Evolutionary conservation across 2,888 invertebrate species (phyloP).

Genomic region (Dryocosmus kuriphilus): DNA sequence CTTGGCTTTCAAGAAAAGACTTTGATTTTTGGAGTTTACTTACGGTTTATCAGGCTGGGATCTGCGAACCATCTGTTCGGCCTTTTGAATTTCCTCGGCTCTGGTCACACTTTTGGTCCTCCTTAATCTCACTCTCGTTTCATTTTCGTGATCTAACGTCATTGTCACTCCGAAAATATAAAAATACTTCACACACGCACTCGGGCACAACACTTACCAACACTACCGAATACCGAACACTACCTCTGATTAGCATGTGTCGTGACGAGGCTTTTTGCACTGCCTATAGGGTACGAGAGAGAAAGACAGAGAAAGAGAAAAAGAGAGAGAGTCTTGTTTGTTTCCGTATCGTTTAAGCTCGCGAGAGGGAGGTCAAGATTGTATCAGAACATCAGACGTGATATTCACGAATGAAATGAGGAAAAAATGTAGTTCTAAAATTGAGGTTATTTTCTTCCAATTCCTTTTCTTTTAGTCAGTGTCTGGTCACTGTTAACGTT

Average conservation of each 20-base stretch:
- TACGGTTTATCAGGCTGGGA: slow-evolving; percentile 93
- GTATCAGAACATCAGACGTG: no score
- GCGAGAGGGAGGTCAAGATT: no score
- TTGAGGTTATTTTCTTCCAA: no score
- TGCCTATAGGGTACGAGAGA: no score
- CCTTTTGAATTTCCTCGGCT: slow-evolving; percentile 91
- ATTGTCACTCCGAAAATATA: slow-evolving; percentile 13
- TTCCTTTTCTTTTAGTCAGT: no score
- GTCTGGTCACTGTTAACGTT: no score
- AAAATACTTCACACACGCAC: slow-evolving; percentile 48
- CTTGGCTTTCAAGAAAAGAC: not conserved
- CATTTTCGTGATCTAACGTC: slow-evolving; percentile 73
- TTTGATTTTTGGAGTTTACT: slow-evolving; percentile 74
- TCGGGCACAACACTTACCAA: not conserved
- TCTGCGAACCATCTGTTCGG: slow-evolving; percentile 88
- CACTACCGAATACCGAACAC: not conserved
- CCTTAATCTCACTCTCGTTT: slow-evolving; percentile 80
- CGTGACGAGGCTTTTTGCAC: slow-evolving; percentile 7
- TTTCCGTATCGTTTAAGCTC: no score
- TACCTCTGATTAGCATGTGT: slow-evolving; percentile 11
- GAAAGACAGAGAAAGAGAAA: no score
- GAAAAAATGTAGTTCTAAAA: no score
- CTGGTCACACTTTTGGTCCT: slow-evolving; percentile 92
- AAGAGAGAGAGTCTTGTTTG: no score
- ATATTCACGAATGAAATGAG: no score